Conservation (phyloP, 1,140 invertebrate genomes). For the Drosophila ambigua region DNA sequence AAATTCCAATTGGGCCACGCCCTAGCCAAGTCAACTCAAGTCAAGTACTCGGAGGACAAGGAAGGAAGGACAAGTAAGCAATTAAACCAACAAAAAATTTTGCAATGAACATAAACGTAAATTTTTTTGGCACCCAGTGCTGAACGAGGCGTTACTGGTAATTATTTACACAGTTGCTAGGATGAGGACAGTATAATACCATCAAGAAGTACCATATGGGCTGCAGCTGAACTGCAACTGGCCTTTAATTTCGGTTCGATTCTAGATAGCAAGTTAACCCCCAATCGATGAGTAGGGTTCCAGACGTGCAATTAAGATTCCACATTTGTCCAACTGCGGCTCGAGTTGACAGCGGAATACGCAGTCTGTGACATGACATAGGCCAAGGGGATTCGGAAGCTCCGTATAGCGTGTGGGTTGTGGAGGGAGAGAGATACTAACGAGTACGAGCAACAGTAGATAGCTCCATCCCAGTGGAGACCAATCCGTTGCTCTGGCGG, state of each 20-base stretch:
- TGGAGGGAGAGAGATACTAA: constrained; percentile 5
- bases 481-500: constrained; percentile 41
- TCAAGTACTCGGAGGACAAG: constrained; percentile 13
- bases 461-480: constrained; percentile 5
- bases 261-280: too few species aligned
- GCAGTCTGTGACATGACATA: constrained; percentile 55
- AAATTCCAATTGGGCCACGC: constrained; percentile 46
- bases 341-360: constrained; percentile 62
- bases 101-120: constrained; percentile 62
- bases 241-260: too few species aligned
- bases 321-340: constrained; percentile 56
- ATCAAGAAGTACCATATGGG: neutral
- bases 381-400: constrained; percentile 2
- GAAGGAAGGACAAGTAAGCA: constrained; percentile 21
- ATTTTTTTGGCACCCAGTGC: constrained; percentile 50
- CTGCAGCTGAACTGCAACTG: too few species aligned
- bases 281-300: too few species aligned
- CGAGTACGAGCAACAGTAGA: constrained; percentile 13
- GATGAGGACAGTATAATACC: constrained; percentile 1
- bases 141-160: constrained; percentile 65
- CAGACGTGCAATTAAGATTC: constrained; percentile 60
- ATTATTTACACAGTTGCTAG: constrained; percentile 52
- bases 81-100: constrained; percentile 48
- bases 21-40: neutral
- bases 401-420: neutral